phyloP scores from a whole-genome alignment of 2,113 vertebrate genomes.

The Oncorhynchus mykiss region DNA sequence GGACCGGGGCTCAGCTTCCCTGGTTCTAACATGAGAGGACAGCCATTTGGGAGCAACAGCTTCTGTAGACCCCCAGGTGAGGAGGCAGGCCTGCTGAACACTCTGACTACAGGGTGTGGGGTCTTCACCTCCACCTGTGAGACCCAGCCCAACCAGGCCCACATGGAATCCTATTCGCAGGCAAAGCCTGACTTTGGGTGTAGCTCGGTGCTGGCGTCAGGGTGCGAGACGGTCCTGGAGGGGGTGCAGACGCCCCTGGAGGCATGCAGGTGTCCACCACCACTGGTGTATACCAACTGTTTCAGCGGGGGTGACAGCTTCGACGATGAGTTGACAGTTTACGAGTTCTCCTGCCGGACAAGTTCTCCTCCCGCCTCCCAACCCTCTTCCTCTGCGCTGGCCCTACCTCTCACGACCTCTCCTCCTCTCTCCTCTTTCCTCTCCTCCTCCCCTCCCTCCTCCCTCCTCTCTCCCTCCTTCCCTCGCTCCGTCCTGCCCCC shows the following conservation, averaged over 20 bases:
- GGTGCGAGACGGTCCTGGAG: conserved; percentile 65
- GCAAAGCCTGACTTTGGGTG: conserved; percentile 63
- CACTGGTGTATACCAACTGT: conserved; percentile 81
- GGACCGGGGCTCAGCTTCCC: conserved; percentile 50
- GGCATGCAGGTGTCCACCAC: conserved; percentile 81
- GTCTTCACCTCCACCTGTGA: conserved; percentile 61
- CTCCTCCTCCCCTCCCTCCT: conserved; percentile 33
- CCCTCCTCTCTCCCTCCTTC: conserved; percentile 72
- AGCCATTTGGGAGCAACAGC: conserved; percentile 38
- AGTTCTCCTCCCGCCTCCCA: conserved; percentile 59
- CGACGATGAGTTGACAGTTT: conserved; percentile 72
- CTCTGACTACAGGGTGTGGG: conserved; percentile 48
- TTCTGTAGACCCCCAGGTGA: conserved; percentile 47
- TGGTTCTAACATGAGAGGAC: conserved; percentile 28
- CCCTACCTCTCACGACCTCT: conserved; percentile 53
- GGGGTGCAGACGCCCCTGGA: conserved; percentile 66
- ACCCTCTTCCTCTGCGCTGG: not conserved
- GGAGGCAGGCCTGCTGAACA: conserved; percentile 26
- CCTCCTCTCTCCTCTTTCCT: conserved; percentile 60
- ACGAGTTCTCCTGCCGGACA: conserved; percentile 65
- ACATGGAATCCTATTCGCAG: conserved; percentile 21
- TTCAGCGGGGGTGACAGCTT: conserved; percentile 74
- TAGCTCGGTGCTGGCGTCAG: conserved; percentile 51
- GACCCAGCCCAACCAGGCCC: conserved; percentile 45
- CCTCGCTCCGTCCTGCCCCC: conserved; percentile 60